Conservation (phyloP, 2,888 invertebrate genomes). For the Ichneumoninae sp. region DNA sequence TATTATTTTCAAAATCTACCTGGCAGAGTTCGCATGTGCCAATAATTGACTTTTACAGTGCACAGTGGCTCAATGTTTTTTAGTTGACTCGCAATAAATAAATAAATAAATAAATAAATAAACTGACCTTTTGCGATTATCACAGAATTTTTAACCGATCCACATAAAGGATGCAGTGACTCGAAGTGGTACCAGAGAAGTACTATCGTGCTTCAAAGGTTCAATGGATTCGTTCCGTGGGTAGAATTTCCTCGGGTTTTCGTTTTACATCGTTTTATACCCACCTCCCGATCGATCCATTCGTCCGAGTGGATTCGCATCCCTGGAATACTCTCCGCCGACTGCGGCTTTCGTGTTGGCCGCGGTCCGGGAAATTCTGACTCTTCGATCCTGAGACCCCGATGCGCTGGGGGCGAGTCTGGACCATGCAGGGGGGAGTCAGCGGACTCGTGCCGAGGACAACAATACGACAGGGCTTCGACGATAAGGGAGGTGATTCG, state of each 20-base stretch:
- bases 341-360: constrained; percentile 27
- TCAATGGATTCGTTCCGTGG: background rate
- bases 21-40: too few species aligned
- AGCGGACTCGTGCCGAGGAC: constrained; percentile 39
- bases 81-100: too few species aligned
- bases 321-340: background rate
- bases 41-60: too few species aligned
- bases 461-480: constrained; percentile 53
- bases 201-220: background rate
- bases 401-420: constrained; percentile 39
- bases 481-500: constrained; percentile 54
- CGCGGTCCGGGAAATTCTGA: constrained; percentile 33
- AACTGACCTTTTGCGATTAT: too few species aligned
- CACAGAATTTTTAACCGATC: background rate
- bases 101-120: too few species aligned
- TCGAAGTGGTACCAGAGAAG: background rate
- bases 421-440: constrained; percentile 22
- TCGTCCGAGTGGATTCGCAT: background rate
- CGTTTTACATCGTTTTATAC: background rate
- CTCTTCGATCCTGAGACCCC: constrained; percentile 44
- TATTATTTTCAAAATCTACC: too few species aligned
- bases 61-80: too few species aligned
- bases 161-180: background rate
- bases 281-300: constrained; percentile 3
- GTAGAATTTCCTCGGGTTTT: background rate